Evolutionary conservation across 1,140 invertebrate species (phyloP), one percentile per base, ranked within the genome.

Genomic region (Yoshiicerus persimilis): DNA sequence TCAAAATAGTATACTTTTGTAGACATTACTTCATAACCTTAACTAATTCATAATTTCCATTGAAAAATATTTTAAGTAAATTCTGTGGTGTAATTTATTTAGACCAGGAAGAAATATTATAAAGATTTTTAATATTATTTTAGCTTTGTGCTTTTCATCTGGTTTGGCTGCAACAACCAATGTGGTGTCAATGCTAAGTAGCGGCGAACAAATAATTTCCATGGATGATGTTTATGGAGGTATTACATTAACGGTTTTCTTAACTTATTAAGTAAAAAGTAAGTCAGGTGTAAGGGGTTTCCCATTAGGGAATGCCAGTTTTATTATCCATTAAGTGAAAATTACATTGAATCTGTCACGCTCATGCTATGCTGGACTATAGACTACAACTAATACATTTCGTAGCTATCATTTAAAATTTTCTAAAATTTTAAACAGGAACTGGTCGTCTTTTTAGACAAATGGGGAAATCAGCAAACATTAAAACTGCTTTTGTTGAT

Each of bases 161-260:
- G 99, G 99, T 27, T 93, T 99, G 32, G 98, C 97, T 34, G 96
- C 98, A 0, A 96, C 95, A 0, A 96, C 95, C 2, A 95, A 95
- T 4, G 92, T 99, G 1, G 93, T 95, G 0, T 94, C 96, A 77
- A 92, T 99, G 84, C 92, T 99, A 0, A 95, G 94, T 84, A 89
- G 93, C 88, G 98, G 98, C 0, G 98, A 99, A 93, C 97, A 99
- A 92, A 94, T 99, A 6, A 92, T 99, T 39, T 96, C 95, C 87
- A 96, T 96, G 89, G 97, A 99, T 93, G 98, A 99, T 93, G 93
- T 99, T 9, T 99, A 99, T 92, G 99, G 98, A 86, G 99, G 47
- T 56, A 47, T 47, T 39, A 11, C 6, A 39, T 11, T 39, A 39
- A 8, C 38, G 13, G 0, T 39, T 39, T 39, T 39, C 38, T n/a